phyloP scores from a whole-genome alignment of 2,113 vertebrate species.

The Grammomys surdaster region DNA sequence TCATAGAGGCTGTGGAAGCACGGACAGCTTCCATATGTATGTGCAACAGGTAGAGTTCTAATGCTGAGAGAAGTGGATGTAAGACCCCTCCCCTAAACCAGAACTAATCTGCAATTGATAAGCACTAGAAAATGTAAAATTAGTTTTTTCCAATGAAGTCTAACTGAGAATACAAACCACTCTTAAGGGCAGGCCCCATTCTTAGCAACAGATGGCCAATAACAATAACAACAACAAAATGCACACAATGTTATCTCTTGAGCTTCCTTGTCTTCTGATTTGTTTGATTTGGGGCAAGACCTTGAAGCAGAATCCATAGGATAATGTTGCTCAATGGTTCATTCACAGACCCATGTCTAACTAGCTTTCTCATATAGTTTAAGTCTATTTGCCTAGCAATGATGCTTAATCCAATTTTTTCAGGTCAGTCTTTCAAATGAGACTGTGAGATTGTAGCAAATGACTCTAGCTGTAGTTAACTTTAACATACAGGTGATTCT shows the following conservation, averaged over 20 bases:
- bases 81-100: not conserved
- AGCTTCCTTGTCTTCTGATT: not conserved
- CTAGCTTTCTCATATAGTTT: not conserved
- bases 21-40: fast-evolving
- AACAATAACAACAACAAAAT: not conserved
- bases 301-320: not conserved
- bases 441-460: not conserved
- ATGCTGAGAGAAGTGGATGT: not conserved
- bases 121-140: not conserved
- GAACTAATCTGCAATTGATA: not conserved
- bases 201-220: not conserved
- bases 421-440: not conserved
- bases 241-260: not conserved
- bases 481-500: not conserved
- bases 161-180: not conserved
- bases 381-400: not conserved
- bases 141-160: no score
- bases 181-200: not conserved
- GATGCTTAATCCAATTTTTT: not conserved
- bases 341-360: not conserved
- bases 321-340: not conserved
- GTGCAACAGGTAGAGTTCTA: not conserved
- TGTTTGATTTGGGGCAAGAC: not conserved
- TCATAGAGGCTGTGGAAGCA: not conserved
- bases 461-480: not conserved